Evolutionary conservation across 1,140 invertebrate species (phyloP).

Genomic region (Drosophila truncata): DNA sequence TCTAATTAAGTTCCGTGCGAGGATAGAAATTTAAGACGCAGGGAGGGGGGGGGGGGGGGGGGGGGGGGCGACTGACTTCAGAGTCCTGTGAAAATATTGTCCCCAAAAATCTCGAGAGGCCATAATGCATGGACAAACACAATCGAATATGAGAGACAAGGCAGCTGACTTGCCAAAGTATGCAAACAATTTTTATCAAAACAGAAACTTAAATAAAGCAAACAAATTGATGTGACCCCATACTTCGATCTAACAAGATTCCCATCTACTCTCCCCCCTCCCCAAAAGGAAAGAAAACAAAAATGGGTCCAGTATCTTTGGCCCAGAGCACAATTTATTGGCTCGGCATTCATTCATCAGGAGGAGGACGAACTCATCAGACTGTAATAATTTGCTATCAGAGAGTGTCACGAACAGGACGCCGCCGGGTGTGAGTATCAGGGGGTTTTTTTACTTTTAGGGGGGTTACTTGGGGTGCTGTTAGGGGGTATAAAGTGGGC

Average conservation of each 20-base stretch:
- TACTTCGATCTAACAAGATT: slow-evolving; percentile 39
- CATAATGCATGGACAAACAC: slow-evolving; percentile 68
- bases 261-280: neutral
- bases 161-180: slow-evolving; percentile 47
- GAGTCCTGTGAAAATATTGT: slow-evolving; percentile 55
- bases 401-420: slow-evolving; percentile 68
- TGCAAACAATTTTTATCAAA: slow-evolving; percentile 70
- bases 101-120: slow-evolving; percentile 15
- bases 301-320: slow-evolving; percentile 50
- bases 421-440: slow-evolving; percentile 3
- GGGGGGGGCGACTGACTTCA: neutral
- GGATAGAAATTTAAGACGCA: neutral
- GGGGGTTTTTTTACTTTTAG: neutral
- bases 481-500: neutral
- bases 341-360: slow-evolving; percentile 78
- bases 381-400: slow-evolving; percentile 83
- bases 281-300: neutral
- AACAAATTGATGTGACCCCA: slow-evolving; percentile 72
- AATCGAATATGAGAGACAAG: slow-evolving; percentile 47
- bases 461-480: slow-evolving; percentile 4
- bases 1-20: slow-evolving; percentile 61
- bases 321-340: slow-evolving; percentile 78
- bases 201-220: slow-evolving; percentile 81
- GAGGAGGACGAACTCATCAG: slow-evolving; percentile 77
- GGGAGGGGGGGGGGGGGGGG: neutral